These are phyloP conservation scores for Dastarcus helophoroides DNA, from an alignment of 2,888 invertebrate species.

Conservation along the genomic window DNA sequence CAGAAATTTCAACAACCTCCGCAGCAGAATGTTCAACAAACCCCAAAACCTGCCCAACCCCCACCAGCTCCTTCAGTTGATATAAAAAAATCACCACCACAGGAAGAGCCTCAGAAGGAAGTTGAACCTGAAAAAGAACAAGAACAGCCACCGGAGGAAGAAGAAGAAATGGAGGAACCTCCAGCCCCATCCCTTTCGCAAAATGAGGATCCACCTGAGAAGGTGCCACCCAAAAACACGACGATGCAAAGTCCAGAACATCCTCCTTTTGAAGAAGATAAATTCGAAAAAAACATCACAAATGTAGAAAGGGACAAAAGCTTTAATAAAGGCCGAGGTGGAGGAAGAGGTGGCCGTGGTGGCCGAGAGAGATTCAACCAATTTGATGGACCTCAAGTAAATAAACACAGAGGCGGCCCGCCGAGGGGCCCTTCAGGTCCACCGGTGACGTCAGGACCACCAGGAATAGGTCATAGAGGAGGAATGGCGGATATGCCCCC, in stretches of 20 bases:
- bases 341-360: constrained; percentile 8
- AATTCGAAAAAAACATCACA: background rate
- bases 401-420: too few species aligned
- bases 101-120: constrained; percentile 2
- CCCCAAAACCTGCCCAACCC: constrained; percentile 5
- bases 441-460: too few species aligned
- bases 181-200: constrained; percentile 7
- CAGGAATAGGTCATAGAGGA: too few species aligned
- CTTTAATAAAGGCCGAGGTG: constrained; percentile 10
- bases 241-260: too few species aligned
- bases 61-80: constrained; percentile 2
- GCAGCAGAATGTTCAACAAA: constrained; percentile 4
- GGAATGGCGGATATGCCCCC: too few species aligned
- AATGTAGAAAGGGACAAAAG: background rate
- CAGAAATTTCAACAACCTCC: constrained; percentile 5
- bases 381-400: too few species aligned
- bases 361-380: constrained; percentile 10
- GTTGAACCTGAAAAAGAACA: constrained; percentile 4
- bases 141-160: constrained; percentile 5
- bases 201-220: constrained; percentile 4
- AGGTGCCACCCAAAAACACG: constrained; percentile 7
- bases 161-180: constrained; percentile 8
- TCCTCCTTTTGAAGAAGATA: background rate
- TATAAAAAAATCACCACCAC: constrained; percentile 2
- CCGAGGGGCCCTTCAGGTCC: too few species aligned